phyloP scores from a whole-genome alignment of 2,113 vertebrate species.

The Helogale parvula region DNA sequence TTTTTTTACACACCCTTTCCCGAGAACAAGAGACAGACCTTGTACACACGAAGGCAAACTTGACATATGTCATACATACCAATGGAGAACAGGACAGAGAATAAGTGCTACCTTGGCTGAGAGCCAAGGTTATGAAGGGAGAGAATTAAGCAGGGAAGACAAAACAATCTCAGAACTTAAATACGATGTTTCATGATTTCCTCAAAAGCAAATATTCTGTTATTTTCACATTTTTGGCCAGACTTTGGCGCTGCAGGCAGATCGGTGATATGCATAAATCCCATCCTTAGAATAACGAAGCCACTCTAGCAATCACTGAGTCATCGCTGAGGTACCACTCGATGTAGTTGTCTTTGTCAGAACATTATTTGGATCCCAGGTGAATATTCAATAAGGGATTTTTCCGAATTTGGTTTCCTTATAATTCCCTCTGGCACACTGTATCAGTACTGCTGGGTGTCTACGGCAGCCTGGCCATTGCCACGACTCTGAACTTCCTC shows the following conservation, averaged over 20 bases:
- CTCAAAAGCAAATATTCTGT: neutral
- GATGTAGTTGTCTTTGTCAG: neutral
- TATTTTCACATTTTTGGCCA: neutral
- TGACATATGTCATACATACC: neutral
- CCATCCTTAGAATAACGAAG: neutral
- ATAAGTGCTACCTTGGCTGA: neutral
- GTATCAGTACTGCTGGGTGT: constrained; percentile 23
- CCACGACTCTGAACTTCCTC: constrained; percentile 51
- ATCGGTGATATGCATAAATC: neutral
- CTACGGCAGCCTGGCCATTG: constrained; percentile 29
- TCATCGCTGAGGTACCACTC: neutral
- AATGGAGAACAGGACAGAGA: neutral
- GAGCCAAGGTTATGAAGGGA: neutral
- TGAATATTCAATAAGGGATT: constrained; percentile 55
- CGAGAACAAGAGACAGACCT: neutral
- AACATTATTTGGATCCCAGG: constrained; percentile 36
- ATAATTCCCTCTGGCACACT: constrained; percentile 63
- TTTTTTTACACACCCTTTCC: neutral
- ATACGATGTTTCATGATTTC: neutral
- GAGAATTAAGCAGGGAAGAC: neutral
- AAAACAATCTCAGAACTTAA: neutral
- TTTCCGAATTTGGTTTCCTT: constrained; percentile 67
- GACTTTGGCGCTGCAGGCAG: neutral
- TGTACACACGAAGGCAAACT: neutral
- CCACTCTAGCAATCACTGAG: neutral